A percentile compares a stretch with the other conserved stretches of the same genome.
Evolutionary conservation across 2,113 vertebrate species (phyloP).

Genomic region (Antidorcas marsupialis): DNA sequence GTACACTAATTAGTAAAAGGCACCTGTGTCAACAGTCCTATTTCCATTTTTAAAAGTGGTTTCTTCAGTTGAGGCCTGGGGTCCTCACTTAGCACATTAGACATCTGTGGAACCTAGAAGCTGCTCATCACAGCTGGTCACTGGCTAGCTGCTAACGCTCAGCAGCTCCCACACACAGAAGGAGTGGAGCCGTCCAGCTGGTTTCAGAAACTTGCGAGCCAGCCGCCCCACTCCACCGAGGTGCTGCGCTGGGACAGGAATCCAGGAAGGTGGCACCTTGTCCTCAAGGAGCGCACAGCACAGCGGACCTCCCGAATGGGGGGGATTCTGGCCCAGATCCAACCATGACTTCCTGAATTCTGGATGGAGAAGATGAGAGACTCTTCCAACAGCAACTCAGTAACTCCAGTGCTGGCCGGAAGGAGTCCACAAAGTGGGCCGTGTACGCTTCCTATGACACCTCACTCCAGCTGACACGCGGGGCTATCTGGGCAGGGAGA

Average conservation of each 20-base stretch:
- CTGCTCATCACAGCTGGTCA: neutral
- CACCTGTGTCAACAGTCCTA: constrained; percentile 34
- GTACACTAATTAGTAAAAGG: constrained; percentile 30
- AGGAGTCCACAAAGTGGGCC: neutral
- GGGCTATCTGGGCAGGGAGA: neutral
- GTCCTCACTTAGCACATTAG: neutral
- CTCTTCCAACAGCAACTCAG: neutral
- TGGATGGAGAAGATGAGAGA: neutral
- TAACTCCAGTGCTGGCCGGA: neutral
- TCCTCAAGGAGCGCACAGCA: neutral
- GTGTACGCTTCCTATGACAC: too few relatives aligned
- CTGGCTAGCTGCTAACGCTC: neutral
- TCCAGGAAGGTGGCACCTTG: neutral
- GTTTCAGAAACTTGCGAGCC: neutral
- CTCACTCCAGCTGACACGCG: neutral
- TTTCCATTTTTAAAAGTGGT: neutral
- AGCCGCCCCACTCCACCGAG: neutral
- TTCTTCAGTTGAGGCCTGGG: neutral
- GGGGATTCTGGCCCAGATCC: neutral
- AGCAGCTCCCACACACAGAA: neutral
- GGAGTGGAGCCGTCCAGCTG: neutral
- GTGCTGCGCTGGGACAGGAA: neutral
- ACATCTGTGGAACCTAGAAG: neutral
- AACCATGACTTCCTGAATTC: neutral
- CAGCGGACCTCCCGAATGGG: too few relatives aligned